Evolutionary conservation across 1,140 invertebrate genomes (phyloP), one percentile per base, ranked within the genome.

Genomic region (Leptopilina boulardi): DNA sequence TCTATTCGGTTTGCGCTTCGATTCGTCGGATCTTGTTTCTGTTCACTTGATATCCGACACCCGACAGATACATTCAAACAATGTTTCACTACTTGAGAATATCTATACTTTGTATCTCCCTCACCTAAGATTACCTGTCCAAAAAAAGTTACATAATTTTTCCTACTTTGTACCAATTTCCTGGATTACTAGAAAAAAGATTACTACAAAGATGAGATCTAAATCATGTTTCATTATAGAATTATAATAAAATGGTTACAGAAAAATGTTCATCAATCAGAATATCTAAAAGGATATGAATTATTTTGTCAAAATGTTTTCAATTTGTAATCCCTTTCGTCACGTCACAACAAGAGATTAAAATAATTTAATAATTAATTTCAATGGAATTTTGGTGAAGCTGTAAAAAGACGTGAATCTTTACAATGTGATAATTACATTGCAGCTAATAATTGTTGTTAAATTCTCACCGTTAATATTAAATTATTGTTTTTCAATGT

Each of bases 21-120:
- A 59, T 59, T 59, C 56, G 23, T 10, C 56, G 21, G 21, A 59
- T 15, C 56, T 59, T 59, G 3, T 59, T 59, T 59, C 56, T n/a
- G 19, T 19, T 0, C 18, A 6, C 15, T 26, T 11, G 56, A 59
- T 21, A 30, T 13, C 23, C 10, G 56, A 59, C 56, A 59, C 13
- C 21, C 23, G 23, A 23, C 54, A 26, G 56, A 59, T 59, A 56
- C 19, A 56, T 56, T 56, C 8, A 56, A 56, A 56, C 21, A 56
- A 56, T 56, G n/a, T 56, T 21, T 56, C 19, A 23, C 13, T 56
- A 10, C 54, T 10, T 56, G 1, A 56, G n/a, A n/a, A n/a, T n/a
- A n/a, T n/a, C n/a, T n/a, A 26, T 19, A 56, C 21, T 19, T 56
- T 10, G 8, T 56, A 21, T 23, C 2, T 23, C 23, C 13, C 54